phyloP scores from a whole-genome alignment of 2,113 vertebrate species.

The Anas platyrhynchos region DNA sequence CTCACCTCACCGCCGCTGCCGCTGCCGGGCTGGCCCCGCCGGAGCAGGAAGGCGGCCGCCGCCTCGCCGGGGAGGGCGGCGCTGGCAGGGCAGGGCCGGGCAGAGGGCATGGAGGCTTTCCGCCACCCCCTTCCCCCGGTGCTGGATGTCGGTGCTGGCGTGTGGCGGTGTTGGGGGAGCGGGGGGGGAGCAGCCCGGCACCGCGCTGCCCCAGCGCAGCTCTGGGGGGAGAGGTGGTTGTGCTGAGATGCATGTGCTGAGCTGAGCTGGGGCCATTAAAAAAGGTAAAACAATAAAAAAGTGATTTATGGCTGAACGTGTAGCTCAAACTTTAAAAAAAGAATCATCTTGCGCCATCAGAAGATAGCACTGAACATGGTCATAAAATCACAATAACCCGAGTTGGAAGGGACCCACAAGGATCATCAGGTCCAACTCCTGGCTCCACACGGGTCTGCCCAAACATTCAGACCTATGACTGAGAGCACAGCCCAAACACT shows the following conservation, averaged over 20 bases:
- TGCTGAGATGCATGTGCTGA: neutral
- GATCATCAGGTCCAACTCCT: too few species aligned
- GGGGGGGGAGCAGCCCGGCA: neutral
- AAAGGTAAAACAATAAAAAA: too few species aligned
- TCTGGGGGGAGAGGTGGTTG: neutral
- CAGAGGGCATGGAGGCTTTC: neutral
- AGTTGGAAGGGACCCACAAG: too few species aligned
- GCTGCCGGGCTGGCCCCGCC: neutral
- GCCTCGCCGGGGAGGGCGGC: neutral
- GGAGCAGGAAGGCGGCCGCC: neutral
- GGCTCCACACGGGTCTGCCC: too few species aligned
- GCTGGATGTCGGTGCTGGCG: fast-evolving
- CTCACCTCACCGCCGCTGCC: neutral
- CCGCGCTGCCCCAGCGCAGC: neutral
- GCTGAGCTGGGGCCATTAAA: neutral
- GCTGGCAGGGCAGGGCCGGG: neutral
- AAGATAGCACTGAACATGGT: neutral
- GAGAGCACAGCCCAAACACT: too few species aligned
- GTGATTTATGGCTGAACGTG: neutral
- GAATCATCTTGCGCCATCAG: fast-evolving
- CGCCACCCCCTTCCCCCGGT: too few species aligned
- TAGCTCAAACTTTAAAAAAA: neutral
- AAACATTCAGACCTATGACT: too few species aligned
- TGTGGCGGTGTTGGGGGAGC: neutral
- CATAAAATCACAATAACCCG: too few species aligned